Base-by-base conservation (phyloP, 2,888 invertebrate genomes). In the Pegoplata infirma region DNA sequence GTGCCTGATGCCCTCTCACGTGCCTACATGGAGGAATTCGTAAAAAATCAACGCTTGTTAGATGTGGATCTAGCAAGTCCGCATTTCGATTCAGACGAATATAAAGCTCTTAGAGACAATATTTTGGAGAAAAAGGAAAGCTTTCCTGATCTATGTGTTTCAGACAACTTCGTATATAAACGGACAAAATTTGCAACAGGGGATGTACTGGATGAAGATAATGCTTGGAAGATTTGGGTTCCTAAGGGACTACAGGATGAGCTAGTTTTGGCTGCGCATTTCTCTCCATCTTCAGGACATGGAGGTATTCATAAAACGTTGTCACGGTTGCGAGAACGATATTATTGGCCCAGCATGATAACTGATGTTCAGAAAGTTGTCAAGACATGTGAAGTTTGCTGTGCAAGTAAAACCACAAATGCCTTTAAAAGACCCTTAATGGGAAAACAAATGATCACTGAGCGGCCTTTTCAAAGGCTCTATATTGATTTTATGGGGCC, bases 1-100 rank as follows among this genome's bases (percentile, higher is more conserved):
- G 79, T 79, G 0, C 75, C 79, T 0, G 67, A 75, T 17, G 23
- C 79, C 7, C 40, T 79, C 0, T 79, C 69, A 1, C 59, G 69
- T 8, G 8, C 10, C 7, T 12, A 66, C 25, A 19, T 59, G 2
- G 71, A 55, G 3, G 66, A 55, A 10, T 12, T 55, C 0, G 8
- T 5, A 3, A 10, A 5, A 5, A 19, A 36, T 16, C 1, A 36
- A 6, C 2, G 19, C 4, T 1, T 12, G 3, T 23, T 59, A 14
- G 40, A 56, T 7, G 14, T 47, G 4, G 67, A 67, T 8, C 25
- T 73, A 1, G 10, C 16, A 1, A 8, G 7, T 0, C 6, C 40
- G 7, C 1, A 14, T 3, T 25, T 61, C 10, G 4, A 47, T 1
- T 46, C 46, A 2, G 5, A 16, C 0, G 63, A 64, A 2, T 61